Conservation (phyloP, 2,888 invertebrate species). For the Chloroclysta siterata region DNA sequence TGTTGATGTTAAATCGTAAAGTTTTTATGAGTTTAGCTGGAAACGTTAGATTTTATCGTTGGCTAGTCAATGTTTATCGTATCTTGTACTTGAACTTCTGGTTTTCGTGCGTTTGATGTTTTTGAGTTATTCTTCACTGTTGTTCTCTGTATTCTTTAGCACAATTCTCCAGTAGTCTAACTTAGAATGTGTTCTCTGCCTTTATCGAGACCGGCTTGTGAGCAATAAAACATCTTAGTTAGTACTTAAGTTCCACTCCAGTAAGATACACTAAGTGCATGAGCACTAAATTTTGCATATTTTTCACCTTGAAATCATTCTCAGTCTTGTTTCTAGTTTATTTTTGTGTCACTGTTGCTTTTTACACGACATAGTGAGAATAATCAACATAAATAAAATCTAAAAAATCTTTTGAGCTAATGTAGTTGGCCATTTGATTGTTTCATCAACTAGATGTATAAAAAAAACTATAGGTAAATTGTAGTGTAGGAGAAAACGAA, state of each 20-base stretch:
- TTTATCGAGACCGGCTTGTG: slow-evolving; percentile 5
- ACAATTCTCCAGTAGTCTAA: neutral
- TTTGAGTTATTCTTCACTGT: slow-evolving; percentile 25
- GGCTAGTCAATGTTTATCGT: slow-evolving; percentile 43
- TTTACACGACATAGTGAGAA: neutral
- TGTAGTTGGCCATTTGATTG: no score
- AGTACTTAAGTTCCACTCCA: slow-evolving; percentile 1
- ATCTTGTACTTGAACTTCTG: slow-evolving; percentile 44
- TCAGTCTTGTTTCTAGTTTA: slow-evolving; percentile 3
- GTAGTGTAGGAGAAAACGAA: no score
- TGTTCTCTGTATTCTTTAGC: slow-evolving; percentile 9
- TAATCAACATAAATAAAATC: no score
- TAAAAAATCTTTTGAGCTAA: no score
- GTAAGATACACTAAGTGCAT: slow-evolving; percentile 3
- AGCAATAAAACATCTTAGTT: slow-evolving; percentile 12
- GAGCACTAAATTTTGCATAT: slow-evolving; percentile 4
- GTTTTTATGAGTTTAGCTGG: slow-evolving; percentile 67
- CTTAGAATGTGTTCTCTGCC: neutral
- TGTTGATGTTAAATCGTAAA: slow-evolving; percentile 62
- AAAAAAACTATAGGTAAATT: no score
- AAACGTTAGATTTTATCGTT: slow-evolving; percentile 70
- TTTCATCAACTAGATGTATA: no score
- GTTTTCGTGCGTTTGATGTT: slow-evolving; percentile 31
- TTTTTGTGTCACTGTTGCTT: neutral
- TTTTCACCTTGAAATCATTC: slow-evolving; percentile 2